Percentiles rank a stretch among this genome's conserved stretches.
Conservation (phyloP, 2,797 vertebrate genomes). For the Rhynchotus rufescens region DNA sequence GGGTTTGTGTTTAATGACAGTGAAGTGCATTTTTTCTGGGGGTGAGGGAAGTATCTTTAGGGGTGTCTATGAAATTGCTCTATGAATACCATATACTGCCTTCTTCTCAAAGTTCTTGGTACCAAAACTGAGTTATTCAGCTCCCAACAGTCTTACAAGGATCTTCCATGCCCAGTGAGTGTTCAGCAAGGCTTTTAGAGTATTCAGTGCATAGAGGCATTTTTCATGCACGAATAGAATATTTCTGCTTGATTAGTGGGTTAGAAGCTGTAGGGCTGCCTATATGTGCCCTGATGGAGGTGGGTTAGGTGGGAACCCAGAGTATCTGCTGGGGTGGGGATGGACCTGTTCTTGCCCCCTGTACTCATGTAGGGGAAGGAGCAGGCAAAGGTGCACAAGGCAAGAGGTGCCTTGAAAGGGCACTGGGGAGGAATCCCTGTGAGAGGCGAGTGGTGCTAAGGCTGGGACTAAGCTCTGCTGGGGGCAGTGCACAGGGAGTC, state of each 20-base stretch:
- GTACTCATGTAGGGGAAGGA: neutral
- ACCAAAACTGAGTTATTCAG: neutral
- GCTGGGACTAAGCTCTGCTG: neutral
- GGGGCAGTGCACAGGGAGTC: neutral
- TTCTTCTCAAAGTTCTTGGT: neutral
- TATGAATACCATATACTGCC: neutral
- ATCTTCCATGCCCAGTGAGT: neutral
- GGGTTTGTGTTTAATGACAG: neutral
- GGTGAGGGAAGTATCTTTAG: neutral
- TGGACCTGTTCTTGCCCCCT: neutral
- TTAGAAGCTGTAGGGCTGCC: neutral
- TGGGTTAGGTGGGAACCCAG: neutral
- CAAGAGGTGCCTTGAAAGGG: neutral
- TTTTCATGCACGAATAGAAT: neutral
- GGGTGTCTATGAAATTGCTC: neutral
- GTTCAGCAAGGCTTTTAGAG: neutral
- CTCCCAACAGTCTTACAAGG: neutral
- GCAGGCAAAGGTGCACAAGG: neutral
- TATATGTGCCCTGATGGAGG: neutral
- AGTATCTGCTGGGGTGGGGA: neutral
- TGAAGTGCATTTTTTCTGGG: neutral
- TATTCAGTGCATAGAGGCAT: neutral
- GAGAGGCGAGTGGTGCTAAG: neutral
- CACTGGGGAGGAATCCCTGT: neutral
- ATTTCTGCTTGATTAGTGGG: neutral